phyloP scores from a whole-genome alignment of 1,140 invertebrate species.

The Cydia splendana region DNA sequence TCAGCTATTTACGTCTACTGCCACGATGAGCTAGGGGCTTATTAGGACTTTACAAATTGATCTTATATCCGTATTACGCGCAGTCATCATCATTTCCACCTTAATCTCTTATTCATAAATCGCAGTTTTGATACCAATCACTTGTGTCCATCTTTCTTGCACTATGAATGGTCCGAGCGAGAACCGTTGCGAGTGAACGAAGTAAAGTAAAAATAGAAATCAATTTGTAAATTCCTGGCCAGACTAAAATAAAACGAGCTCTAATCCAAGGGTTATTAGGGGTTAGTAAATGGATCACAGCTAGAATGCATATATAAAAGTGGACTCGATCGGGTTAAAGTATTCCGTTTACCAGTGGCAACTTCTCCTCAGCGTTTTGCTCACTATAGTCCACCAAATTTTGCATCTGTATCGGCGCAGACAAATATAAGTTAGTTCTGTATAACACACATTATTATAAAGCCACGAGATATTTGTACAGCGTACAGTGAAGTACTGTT shows the following conservation, averaged over 20 bases:
- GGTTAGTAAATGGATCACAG: constrained; percentile 47
- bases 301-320: constrained; percentile 60
- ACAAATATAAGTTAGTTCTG: constrained; percentile 71
- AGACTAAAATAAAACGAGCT: constrained; percentile 15
- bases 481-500: constrained; percentile 15
- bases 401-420: constrained; percentile 84
- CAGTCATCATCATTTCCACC: no score
- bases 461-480: constrained; percentile 20
- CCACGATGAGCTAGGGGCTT: no score
- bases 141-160: no score
- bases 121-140: no score
- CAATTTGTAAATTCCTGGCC: not conserved
- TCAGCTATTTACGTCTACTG: no score
- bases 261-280: constrained; percentile 40
- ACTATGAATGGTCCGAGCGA: no score
- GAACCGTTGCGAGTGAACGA: no score
- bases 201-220: no score
- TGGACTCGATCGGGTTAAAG: constrained; percentile 69
- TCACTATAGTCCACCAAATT: constrained; percentile 93
- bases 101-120: no score
- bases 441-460: constrained; percentile 44
- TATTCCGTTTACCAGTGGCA: constrained; percentile 88
- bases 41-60: no score
- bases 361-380: constrained; percentile 90
- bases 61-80: no score